Base-by-base conservation (phyloP, 2,888 invertebrate genomes). In the Drosophila niveifrons region DNA sequence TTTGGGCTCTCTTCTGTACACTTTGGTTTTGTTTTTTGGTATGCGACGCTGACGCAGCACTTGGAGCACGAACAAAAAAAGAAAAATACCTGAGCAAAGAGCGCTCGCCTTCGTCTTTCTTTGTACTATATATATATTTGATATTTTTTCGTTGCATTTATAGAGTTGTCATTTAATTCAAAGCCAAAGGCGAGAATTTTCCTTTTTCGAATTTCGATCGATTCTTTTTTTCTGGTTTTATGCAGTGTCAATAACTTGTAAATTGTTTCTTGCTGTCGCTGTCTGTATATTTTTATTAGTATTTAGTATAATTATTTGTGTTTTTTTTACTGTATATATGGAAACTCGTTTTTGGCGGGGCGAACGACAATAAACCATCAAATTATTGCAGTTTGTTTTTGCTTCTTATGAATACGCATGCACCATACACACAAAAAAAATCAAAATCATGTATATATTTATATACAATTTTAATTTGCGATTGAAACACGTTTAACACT, bases 201-300 rank as follows among this genome's bases (percentile, higher is more conserved):
- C 41, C 39, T 39, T 41, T 44, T 23, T 23, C 17, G 3, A 36
- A 1, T 36, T 36, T 36, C 36, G 28, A 47, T 56, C n/a, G n/a
- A n/a, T n/a, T n/a, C n/a, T n/a, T n/a, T 52, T 55, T 55, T 31
- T 9, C 13, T 23, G 28, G 15, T 62, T 59, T 59, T 17, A 44
- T 70, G 61, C 76, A 77, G 72, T 88, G 84, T 88, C 89, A 84
- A 86, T 84, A 84, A 84, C 84, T 88, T 86, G 69, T 75, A 76
- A 84, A 84, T 78, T 69, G 72, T 64, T 75, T 59, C 11, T 34
- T 15, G 39, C 39, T 66, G 48, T 52, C 57, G 7, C 23, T 28
- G 46, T 62, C 43, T 29, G 36, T 36, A 29, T 29, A 64, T 62
- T 55, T 70, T 55, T 70, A 59, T 71, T 66, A 63, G 29, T 68